Conservation (phyloP, 1,140 invertebrate species). For the Pseudachorutes palmiensis region DNA sequence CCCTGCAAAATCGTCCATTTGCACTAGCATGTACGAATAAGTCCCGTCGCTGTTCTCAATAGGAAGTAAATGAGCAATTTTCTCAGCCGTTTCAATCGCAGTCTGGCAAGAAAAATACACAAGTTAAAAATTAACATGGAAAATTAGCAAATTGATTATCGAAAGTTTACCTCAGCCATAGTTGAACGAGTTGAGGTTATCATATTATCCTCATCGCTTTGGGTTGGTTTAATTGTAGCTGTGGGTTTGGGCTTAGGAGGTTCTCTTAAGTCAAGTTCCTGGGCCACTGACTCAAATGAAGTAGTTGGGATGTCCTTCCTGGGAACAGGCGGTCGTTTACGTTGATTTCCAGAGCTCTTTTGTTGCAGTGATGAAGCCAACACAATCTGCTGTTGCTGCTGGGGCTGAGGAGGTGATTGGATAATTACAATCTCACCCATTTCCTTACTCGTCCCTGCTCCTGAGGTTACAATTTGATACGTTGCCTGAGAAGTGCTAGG, state of each 20-base stretch:
- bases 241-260: slow-evolving; percentile 17
- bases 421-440: background rate
- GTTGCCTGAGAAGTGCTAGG: too few species aligned
- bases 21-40: slow-evolving; percentile 28
- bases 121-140: too few species aligned
- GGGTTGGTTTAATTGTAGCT: slow-evolving; percentile 20
- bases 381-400: background rate
- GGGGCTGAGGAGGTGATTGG: background rate
- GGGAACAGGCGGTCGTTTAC: background rate
- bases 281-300: background rate
- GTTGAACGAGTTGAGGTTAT: slow-evolving; percentile 22
- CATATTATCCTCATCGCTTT: background rate
- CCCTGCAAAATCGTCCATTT: slow-evolving; percentile 13
- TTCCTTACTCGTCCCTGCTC: background rate
- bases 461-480: background rate
- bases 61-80: slow-evolving; percentile 32
- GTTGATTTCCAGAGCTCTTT: background rate
- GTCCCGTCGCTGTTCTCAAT: slow-evolving; percentile 32
- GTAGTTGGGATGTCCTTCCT: background rate
- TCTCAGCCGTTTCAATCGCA: slow-evolving; percentile 1
- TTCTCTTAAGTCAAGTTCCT: too few species aligned
- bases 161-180: too few species aligned
- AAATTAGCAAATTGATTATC: too few species aligned
- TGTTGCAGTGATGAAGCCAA: background rate
- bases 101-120: too few species aligned